Base-by-base conservation (phyloP, 2,113 vertebrate species). In the Peromyscus polionotus region DNA sequence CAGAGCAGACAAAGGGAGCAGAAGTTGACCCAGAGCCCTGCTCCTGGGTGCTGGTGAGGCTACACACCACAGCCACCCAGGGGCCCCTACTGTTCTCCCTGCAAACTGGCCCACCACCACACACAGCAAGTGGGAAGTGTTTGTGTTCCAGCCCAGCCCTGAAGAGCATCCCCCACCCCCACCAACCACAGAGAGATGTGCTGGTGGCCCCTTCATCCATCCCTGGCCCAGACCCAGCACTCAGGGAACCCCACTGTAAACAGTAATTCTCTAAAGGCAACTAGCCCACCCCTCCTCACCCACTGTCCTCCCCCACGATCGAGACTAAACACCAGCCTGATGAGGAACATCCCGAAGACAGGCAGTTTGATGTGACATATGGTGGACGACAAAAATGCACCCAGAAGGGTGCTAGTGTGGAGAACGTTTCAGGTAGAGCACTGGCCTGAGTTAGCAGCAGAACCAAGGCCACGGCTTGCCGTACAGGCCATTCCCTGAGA, bases 31-130 rank as follows among this genome's bases (percentile, higher is more conserved):
- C 24, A 5, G 39, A 45, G 68, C 59, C 45, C 11, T n/a, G 70
- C 24, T 22, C 3, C n/a, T 13, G 51, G 12, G 12, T 17, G 16
- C 13, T 36, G 59, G 12, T 42, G 51, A 8, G 20, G 48, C 76
- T 5, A 0, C 0, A 14, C 57, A 57, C 28, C 20, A 2, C 3
- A 57, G 45, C 36, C 57, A 1, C 5, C 0, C 8, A 39, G 91
- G 24, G 20, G 17, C 28, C 42, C 73, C 17, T 7, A 28, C 87
- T 11, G 16, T 31, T 26, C 48, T 65, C 39, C 13, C 12, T n/a
- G 14, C 22, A 20, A 7, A 48, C 61, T 4, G 45, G 36, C 0
- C 81, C 16, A 3, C 3, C 5, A 9, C 45, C 81, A 85, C 9
- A 14, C 2, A 14, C 19, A 2, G 1, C 51, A 1, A 1, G 31